A percentile compares a stretch with the other conserved stretches of the same genome.
Evolutionary conservation across 2,888 invertebrate genomes (phyloP).

Genomic region (Ophion ellenae): DNA sequence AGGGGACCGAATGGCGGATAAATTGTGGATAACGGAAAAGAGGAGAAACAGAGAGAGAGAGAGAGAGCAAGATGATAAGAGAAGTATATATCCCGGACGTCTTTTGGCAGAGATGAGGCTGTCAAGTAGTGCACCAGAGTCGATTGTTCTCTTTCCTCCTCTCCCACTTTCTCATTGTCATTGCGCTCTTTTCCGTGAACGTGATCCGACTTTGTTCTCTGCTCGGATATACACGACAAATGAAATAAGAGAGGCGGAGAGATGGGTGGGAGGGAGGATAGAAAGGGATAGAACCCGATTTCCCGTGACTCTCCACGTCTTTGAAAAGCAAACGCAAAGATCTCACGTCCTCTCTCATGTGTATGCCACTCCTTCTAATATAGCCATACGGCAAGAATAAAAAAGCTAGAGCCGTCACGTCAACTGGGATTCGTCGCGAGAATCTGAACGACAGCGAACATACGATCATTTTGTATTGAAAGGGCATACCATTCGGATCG

Average conservation of each 20-base stretch:
- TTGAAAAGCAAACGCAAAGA: constrained; percentile 18
- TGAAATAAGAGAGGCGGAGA: constrained; percentile 35
- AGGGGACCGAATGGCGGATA: background rate
- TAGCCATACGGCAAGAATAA: background rate
- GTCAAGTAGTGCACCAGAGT: constrained; percentile 61
- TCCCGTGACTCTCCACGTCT: constrained; percentile 44
- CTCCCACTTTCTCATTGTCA: constrained; percentile 6
- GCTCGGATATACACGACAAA: constrained; percentile 44
- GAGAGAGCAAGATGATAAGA: constrained; percentile 31
- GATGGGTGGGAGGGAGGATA: background rate
- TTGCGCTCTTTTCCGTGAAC: constrained; percentile 44
- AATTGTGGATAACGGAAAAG: constrained; percentile 1
- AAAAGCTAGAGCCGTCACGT: background rate
- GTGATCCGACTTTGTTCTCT: constrained; percentile 66
- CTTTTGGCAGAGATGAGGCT: constrained; percentile 62
- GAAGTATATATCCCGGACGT: constrained; percentile 51
- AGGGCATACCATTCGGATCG: background rate
- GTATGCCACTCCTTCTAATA: constrained; percentile 7
- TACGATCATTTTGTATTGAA: background rate
- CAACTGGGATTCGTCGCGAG: background rate
- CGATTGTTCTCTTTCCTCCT: constrained; percentile 53
- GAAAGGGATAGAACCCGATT: constrained; percentile 37
- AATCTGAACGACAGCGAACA: constrained; percentile 16
- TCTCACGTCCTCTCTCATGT: constrained; percentile 31
- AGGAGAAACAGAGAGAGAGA: background rate